Conservation (phyloP, 2,113 vertebrate species). For the Athene noctua region DNA sequence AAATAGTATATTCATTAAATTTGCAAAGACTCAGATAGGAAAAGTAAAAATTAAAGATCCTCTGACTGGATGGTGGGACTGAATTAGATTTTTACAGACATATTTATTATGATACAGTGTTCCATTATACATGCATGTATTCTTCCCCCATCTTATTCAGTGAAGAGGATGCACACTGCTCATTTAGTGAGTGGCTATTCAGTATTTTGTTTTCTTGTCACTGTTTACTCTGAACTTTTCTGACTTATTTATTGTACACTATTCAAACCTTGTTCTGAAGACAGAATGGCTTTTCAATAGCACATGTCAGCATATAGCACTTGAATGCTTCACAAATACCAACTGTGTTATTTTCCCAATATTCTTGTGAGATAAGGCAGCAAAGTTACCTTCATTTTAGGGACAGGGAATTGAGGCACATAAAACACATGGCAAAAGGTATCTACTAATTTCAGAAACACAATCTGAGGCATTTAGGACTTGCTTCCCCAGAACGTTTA, state of each 20-base stretch:
- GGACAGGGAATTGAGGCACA: neutral
- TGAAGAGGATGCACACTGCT: neutral
- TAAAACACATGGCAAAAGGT: neutral
- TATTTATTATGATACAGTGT: neutral
- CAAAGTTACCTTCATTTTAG: neutral
- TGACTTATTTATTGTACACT: conserved; percentile 12
- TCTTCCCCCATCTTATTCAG: neutral
- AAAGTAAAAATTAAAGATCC: neutral
- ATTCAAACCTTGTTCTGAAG: conserved; percentile 23
- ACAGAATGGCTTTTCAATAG: conserved; percentile 36
- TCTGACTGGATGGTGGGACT: neutral
- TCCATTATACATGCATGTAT: neutral
- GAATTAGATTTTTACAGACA: neutral
- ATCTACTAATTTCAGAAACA: neutral
- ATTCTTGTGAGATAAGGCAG: neutral
- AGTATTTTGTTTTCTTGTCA: conserved; percentile 21
- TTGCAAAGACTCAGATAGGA: neutral
- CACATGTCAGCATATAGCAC: neutral
- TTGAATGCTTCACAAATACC: neutral
- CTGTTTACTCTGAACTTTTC: conserved; percentile 38
- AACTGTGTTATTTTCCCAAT: conserved; percentile 29
- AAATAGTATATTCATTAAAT: neutral
- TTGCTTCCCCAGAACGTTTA: neutral
- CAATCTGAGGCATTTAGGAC: neutral
- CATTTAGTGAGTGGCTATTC: neutral